phyloP scores from a whole-genome alignment of 2,888 invertebrate genomes.

The Muscina levida region DNA sequence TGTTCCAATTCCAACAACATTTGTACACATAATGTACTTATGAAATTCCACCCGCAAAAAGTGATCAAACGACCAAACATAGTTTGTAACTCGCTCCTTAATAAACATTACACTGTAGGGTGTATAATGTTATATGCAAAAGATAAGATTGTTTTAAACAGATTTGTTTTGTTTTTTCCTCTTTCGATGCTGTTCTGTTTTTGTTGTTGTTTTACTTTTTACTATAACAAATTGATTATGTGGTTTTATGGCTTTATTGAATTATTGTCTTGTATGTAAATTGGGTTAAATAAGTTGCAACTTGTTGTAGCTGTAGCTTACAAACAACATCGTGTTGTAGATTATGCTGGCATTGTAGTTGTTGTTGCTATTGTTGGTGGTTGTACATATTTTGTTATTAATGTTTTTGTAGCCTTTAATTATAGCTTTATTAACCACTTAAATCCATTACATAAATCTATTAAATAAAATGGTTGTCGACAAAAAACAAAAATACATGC shows the following conservation, averaged over 20 bases:
- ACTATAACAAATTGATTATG: slow-evolving; percentile 74
- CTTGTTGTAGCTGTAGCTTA: slow-evolving; percentile 45
- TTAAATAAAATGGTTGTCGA: slow-evolving; percentile 45
- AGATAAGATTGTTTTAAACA: slow-evolving; percentile 1
- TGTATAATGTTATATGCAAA: background rate
- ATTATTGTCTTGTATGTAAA: slow-evolving; percentile 73
- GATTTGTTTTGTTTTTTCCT: slow-evolving; percentile 18
- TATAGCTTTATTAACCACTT: slow-evolving; percentile 62
- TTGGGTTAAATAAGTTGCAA: slow-evolving; percentile 67
- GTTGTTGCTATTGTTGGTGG: slow-evolving; percentile 44
- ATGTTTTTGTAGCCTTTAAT: slow-evolving; percentile 52
- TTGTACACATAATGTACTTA: too few species aligned
- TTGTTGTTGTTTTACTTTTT: slow-evolving; percentile 29
- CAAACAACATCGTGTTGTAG: slow-evolving; percentile 34
- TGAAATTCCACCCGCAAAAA: too few species aligned
- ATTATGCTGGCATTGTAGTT: slow-evolving; percentile 18
- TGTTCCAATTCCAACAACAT: too few species aligned
- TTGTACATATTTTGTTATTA: slow-evolving; percentile 50
- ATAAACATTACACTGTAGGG: background rate
- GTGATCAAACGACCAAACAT: too few species aligned
- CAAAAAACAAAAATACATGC: background rate
- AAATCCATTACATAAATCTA: slow-evolving; percentile 60
- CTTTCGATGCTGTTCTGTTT: slow-evolving; percentile 20
- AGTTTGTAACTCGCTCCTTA: too few species aligned
- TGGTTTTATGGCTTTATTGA: slow-evolving; percentile 68